Percentiles rank a stretch among this genome's conserved stretches.
These are phyloP conservation scores for Callionymus lyra DNA, from an alignment of 2,113 vertebrate species.

Conservation along the genomic window DNA sequence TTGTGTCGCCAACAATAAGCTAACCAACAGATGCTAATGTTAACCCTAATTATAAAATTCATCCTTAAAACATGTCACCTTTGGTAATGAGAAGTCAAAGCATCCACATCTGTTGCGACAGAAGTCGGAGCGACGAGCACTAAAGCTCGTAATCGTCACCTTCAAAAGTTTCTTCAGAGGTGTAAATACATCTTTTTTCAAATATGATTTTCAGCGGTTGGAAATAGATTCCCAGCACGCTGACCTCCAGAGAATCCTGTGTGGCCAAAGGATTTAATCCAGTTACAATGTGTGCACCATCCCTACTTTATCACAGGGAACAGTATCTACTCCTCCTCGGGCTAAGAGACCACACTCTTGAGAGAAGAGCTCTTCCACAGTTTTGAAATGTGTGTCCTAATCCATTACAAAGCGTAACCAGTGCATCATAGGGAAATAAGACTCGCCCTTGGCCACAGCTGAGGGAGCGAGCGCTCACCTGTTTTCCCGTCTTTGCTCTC, in stretches of 20 bases:
- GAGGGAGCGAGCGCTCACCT: slow-evolving; percentile 40
- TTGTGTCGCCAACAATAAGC: too few species aligned
- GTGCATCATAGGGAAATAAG: slow-evolving; percentile 48
- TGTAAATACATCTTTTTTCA: slow-evolving; percentile 13
- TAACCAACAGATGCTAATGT: slow-evolving; percentile 32
- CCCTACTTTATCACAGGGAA: slow-evolving; percentile 42
- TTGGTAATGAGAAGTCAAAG: slow-evolving; percentile 43
- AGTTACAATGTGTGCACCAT: slow-evolving; percentile 42
- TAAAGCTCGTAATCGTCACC: slow-evolving; percentile 19
- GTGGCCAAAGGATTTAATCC: slow-evolving; percentile 48
- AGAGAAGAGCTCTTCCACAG: slow-evolving; percentile 39
- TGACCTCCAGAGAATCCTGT: slow-evolving; percentile 37
- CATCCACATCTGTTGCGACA: slow-evolving; percentile 34
- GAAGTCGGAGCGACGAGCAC: slow-evolving; percentile 23
- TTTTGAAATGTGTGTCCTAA: slow-evolving; percentile 46
- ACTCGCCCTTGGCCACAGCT: slow-evolving; percentile 46
- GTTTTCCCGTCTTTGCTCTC: slow-evolving; percentile 14
- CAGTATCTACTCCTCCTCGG: slow-evolving; percentile 49
- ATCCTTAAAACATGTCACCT: slow-evolving; percentile 18
- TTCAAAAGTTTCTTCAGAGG: slow-evolving; percentile 22
- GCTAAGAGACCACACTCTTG: slow-evolving; percentile 45
- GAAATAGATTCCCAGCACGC: slow-evolving; percentile 24
- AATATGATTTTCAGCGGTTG: slow-evolving; percentile 13
- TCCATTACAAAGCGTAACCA: slow-evolving; percentile 47
- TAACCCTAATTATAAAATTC: slow-evolving; percentile 21